Evolutionary conservation across 1,140 invertebrate species (phyloP), one percentile per base, ranked within the genome.

Genomic region (Drepana arcuata): DNA sequence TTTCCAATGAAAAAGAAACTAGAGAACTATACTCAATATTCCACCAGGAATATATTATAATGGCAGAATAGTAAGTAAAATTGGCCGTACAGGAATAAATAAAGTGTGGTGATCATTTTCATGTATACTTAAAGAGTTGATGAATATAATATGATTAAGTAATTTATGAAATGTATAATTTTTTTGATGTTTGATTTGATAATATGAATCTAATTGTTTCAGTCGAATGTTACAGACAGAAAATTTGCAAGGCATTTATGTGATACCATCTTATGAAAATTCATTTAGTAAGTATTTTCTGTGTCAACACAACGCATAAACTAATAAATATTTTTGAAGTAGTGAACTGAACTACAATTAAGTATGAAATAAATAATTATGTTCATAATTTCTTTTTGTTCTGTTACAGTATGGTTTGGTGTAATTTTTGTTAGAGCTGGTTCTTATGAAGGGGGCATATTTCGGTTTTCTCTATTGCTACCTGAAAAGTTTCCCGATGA

Each of bases 381-480:
- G n/a, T n/a, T n/a, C n/a, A n/a, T n/a, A n/a, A n/a, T n/a, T n/a
- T n/a, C n/a, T n/a, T 33, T 1, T 45, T 64, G 72, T 60, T 51
- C 56, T 48, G 43, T 88, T 87, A 43, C 69, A 96, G 94, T 93
- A 49, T 98, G 95, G 95, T 95, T 93, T 87, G 96, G 95, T 44
- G 92, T 97, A 9, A 88, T 97, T 59, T 98, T 97, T 85, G 88
- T 97, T 37, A 87, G 94, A 54, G 88, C 92, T 74, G 95, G 95
- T 12, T 83, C 90, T 34, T 98, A 97, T 81, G 89, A 92, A 84
- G 93, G 93, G 41, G 95, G 92, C 41, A 86, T 97, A 10, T 96
- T 97, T 67, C 88, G 95, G 55, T 98, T 98, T 79, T 92, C 88
- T 34, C 83, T 98, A 42, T 86, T 88, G 35, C 87, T 98, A 66